Evolutionary conservation across 2,888 invertebrate species (phyloP), one percentile per base, ranked within the genome.

Genomic region (Patella ulyssiponensis): DNA sequence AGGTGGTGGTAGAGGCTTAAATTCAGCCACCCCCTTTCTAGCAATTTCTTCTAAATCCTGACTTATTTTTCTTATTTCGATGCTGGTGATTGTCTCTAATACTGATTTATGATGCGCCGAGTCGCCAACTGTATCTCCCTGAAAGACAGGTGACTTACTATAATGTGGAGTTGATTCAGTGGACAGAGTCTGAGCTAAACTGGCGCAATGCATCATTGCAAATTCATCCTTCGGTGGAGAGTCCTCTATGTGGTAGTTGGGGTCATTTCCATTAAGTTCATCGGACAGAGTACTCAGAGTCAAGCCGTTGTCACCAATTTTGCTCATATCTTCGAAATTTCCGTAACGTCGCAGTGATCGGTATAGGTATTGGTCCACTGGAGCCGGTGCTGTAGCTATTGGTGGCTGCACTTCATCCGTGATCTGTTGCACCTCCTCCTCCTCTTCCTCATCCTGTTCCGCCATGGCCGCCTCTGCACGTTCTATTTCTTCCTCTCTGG

Each of bases 321-420:
- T 83, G 81, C 89, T 90, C 58, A 90, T 90, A 82, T 91, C 88
- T 79, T 90, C 90, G 70, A 89, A 87, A 53, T 86, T 85, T 9
- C 88, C 88, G 76, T 89, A 90, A 33, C 91, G 82, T 73, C 87
- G 87, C 58, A 91, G 79, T 20, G 76, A 69, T 51, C 72, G 75
- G 72, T 74, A 74, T 54, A 77, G 78, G n/a, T 71, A 33, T 44
- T 23, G 71, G 44, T 71, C 71, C 33, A 12, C 23, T n/a, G n/a
- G n/a, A 11, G 51, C 11, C 33, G n/a, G 51, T 51, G 51, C 71
- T 64, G 64, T 20, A 5, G 20, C 73, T 56, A 15, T 53, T 14
- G 23, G 15, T 33, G n/a, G 64, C 2, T 75, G 23, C 15, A 27
- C 23, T 11, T 14, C 17, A 9, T 44, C 44, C 9, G 9, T 44